Percentiles rank a stretch among this genome's conserved stretches.
These are phyloP conservation scores for Nudaria mundana DNA, from an alignment of 2,888 invertebrate species.

Conservation along the genomic window DNA sequence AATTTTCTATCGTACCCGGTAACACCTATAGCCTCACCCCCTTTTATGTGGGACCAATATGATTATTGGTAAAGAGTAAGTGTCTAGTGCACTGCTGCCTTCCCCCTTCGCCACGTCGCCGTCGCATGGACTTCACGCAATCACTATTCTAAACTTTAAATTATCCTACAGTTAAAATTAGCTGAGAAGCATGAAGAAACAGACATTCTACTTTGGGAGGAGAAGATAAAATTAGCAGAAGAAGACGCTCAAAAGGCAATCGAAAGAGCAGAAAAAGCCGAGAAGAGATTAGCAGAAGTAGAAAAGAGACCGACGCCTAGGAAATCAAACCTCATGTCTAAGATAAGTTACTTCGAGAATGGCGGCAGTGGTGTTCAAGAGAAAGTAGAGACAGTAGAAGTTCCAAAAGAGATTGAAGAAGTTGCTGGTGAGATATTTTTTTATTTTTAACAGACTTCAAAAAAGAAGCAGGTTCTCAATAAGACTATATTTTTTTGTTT, in stretches of 20 bases:
- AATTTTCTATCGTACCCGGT: no score
- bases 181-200: conserved; percentile 85
- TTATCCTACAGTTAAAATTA: conserved; percentile 69
- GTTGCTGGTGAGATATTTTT: conserved; percentile 28
- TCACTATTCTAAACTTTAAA: neutral
- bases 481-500: no score
- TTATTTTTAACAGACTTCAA: neutral
- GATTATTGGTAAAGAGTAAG: no score
- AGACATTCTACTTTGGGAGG: conserved; percentile 85
- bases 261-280: conserved; percentile 81
- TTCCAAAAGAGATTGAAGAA: conserved; percentile 30
- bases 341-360: conserved; percentile 68
- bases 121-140: no score
- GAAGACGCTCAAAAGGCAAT: conserved; percentile 84
- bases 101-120: no score
- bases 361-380: conserved; percentile 44
- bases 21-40: no score
- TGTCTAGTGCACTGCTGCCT: no score
- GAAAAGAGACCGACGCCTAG: conserved; percentile 26
- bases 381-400: conserved; percentile 20
- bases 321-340: conserved; percentile 56
- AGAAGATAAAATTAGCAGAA: conserved; percentile 85
- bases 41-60: no score
- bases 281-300: conserved; percentile 41
- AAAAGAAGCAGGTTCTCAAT: no score